A percentile compares a stretch with the other conserved stretches of the same genome.
Conservation (phyloP, 2,113 vertebrate genomes). For the Rhynchomys soricoides region DNA sequence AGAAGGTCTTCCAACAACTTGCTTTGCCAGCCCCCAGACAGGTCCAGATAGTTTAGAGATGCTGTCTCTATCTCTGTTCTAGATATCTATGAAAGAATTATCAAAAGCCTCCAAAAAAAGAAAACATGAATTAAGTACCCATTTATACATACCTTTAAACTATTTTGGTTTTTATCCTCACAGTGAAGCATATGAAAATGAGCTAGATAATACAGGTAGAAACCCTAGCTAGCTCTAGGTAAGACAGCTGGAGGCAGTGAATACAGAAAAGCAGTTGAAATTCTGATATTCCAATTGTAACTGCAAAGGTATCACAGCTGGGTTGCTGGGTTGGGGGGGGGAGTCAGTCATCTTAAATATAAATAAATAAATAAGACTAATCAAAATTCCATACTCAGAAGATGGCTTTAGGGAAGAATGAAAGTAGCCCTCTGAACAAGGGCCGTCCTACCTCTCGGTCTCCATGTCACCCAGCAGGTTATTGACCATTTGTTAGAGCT, state of each 20-base stretch:
- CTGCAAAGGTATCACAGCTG: neutral
- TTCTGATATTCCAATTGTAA: neutral
- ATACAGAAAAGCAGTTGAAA: neutral
- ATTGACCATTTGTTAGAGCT: no score
- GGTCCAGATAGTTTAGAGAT: neutral
- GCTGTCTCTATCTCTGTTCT: neutral
- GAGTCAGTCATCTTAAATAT: neutral
- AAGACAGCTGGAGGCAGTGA: neutral
- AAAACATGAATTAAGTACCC: neutral
- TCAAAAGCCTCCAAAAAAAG: neutral
- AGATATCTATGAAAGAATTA: neutral
- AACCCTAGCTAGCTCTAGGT: neutral
- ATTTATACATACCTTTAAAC: neutral
- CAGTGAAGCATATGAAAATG: neutral
- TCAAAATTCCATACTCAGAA: neutral
- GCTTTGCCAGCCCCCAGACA: neutral
- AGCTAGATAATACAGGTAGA: neutral
- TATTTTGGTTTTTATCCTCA: neutral
- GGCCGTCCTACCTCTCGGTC: accelerated
- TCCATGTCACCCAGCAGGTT: no score
- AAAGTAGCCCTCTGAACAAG: neutral
- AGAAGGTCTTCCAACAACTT: neutral
- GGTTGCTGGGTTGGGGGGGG: neutral
- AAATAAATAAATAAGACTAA: neutral
- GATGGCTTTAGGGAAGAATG: neutral